Evolutionary conservation across 2,113 vertebrate species (phyloP), one percentile per base, ranked within the genome.

Genomic region (Nansenia antarctica): DNA sequence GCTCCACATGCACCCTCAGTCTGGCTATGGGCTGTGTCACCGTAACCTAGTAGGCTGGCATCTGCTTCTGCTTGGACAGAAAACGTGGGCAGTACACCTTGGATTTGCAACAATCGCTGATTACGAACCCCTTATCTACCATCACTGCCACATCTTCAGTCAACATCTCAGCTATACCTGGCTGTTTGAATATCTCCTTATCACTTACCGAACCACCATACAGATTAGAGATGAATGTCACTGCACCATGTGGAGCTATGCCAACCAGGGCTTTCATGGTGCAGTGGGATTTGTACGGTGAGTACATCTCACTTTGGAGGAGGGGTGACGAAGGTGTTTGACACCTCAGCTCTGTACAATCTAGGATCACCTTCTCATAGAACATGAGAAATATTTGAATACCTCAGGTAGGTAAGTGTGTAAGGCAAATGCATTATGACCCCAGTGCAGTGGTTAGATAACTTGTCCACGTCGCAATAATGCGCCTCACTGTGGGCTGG

Each of bases 1-100:
- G 24, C 61, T 63, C 47, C 45, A 62, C 69, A 7, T 35, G 61
- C 39, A 42, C 54, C 18, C 53, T 52, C 39, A 63, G 26, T 26
- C 34, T 22, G 11, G 47, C 54, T 42, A 53, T 65, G 15, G 27
- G 18, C 30, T 55, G 47, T 32, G 64, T 22, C 14, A 14, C 11
- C 2, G 9, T 42, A 8, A 15, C 14, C 3, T 5, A 15, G 39
- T 42, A 3, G 18, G 34, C 34, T 35, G 34, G 34, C 34, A 35
- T 35, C 39, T 42, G 39, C 11, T 15, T 42, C 18, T 42, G 39
- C 39, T 42, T 42, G 39, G 39, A 42, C 3, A 42, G 1, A 15
- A 42, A 15, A 1, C 3, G 39, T 42, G 39, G 39, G 39, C 14
- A 15, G 39, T 11, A 15, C 39, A 42, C 39, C 9, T 42, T 42